Percentiles rank a stretch among this genome's conserved stretches.
Evolutionary conservation across 2,888 invertebrate species (phyloP).

Genomic region (Archaeoteleia sp.): DNA sequence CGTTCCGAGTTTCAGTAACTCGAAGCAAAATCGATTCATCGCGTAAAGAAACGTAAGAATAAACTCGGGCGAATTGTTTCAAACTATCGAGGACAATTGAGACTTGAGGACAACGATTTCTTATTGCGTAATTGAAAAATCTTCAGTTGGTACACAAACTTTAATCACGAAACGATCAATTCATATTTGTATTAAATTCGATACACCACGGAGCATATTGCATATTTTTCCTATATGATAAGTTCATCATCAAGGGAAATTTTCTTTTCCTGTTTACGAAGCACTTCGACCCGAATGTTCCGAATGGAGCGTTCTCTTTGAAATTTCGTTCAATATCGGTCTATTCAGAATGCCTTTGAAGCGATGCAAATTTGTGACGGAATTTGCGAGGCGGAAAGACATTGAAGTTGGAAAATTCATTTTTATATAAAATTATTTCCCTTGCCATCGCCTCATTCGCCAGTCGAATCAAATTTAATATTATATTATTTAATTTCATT

Average conservation of each 20-base stretch:
- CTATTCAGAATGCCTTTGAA: constrained; percentile 42
- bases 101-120: too few relatives aligned
- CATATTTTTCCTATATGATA: constrained; percentile 29
- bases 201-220: too few relatives aligned
- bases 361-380: constrained; percentile 27
- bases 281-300: constrained; percentile 40
- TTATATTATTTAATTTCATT: neutral
- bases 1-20: neutral
- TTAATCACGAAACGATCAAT: too few relatives aligned
- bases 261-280: constrained; percentile 48
- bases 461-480: constrained; percentile 2
- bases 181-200: too few relatives aligned
- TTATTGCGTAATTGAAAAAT: too few relatives aligned
- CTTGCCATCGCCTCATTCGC: neutral
- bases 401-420: constrained; percentile 30
- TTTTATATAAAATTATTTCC: constrained; percentile 27
- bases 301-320: constrained; percentile 45
- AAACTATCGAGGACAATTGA: constrained; percentile 9
- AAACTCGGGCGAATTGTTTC: constrained; percentile 12
- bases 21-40: constrained; percentile 32
- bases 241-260: constrained; percentile 28
- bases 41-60: constrained; percentile 19
- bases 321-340: constrained; percentile 49
- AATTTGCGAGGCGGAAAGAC: too few relatives aligned
- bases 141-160: too few relatives aligned